Evolutionary conservation across 2,888 invertebrate genomes (phyloP), one percentile per base, ranked within the genome.

Genomic region (Drosophila neutralis): DNA sequence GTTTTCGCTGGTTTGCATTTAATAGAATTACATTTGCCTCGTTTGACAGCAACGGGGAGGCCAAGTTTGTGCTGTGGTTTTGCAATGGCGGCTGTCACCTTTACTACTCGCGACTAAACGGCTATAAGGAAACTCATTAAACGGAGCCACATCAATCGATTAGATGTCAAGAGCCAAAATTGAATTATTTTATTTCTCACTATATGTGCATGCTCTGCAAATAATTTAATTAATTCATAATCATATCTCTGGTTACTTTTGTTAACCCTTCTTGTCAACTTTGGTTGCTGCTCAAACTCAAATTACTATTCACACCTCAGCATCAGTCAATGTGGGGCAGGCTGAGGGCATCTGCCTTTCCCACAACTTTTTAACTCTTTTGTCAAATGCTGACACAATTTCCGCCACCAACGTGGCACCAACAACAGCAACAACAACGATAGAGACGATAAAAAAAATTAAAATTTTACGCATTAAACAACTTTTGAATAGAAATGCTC

Each of bases 311-410:
- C 82, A 84, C 87, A 84, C 87, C 80, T 87, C 51, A 27, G 58
- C 68, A 63, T 78, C 74, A 70, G 68, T 70, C 78, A 74, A 73
- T 67, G 58, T 45, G 49, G 36, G 53, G 61, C 58, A 7, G 38
- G 36, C 53, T 35, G 53, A 10, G 8, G 49, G 75, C 78, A 82
- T 73, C 71, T 70, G 78, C 51, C 58, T 82, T 85, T 85, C 81
- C 87, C 85, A 83, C 85, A 85, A 85, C 85, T 85, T 87, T 87
- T 86, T 79, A 85, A 85, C 87, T 85, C 85, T 87, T 86, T 87
- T 81, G 87, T 87, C 87, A 84, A 70, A 74, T 51, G 67, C 80
- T 80, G 82, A 78, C 80, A 87, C 86, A 78, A 80, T 82, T 82
- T 86, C 74, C 87, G 80, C 82, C 82, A 82, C 82, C 82, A 79